Percentiles rank a stretch among this genome's conserved stretches.
These are phyloP conservation scores for Argyresthia albistria DNA, from an alignment of 2,888 invertebrate genomes.

Conservation along the genomic window DNA sequence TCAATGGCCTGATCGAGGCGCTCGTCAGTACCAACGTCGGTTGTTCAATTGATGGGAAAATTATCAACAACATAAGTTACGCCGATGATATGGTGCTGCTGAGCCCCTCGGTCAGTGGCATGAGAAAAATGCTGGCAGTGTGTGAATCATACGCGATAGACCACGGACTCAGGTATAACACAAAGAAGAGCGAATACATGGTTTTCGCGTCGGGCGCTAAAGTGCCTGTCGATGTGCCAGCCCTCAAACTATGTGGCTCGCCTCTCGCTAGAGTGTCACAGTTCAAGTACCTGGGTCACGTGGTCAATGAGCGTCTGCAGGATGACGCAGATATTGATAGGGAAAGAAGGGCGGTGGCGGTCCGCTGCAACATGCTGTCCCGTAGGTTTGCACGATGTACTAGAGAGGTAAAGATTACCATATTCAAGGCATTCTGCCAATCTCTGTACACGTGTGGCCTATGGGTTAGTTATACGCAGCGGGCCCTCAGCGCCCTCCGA, in stretches of 20 bases:
- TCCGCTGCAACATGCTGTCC: neutral
- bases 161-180: neutral
- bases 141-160: neutral
- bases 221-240: neutral
- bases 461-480: neutral
- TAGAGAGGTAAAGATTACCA: neutral
- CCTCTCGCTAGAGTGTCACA: neutral
- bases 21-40: too few relatives aligned
- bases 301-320: neutral
- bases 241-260: too few relatives aligned
- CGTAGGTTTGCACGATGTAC: neutral
- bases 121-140: neutral
- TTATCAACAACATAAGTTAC: neutral
- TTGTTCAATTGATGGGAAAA: neutral
- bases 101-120: neutral
- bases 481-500: neutral
- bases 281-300: neutral
- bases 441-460: neutral
- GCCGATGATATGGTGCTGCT: neutral
- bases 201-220: neutral
- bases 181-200: neutral
- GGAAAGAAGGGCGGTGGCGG: neutral
- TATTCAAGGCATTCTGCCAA: neutral
- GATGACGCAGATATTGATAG: neutral
- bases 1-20: too few relatives aligned